phyloP scores from a whole-genome alignment of 2,888 invertebrate species.

The Chrysolina haemoptera region DNA sequence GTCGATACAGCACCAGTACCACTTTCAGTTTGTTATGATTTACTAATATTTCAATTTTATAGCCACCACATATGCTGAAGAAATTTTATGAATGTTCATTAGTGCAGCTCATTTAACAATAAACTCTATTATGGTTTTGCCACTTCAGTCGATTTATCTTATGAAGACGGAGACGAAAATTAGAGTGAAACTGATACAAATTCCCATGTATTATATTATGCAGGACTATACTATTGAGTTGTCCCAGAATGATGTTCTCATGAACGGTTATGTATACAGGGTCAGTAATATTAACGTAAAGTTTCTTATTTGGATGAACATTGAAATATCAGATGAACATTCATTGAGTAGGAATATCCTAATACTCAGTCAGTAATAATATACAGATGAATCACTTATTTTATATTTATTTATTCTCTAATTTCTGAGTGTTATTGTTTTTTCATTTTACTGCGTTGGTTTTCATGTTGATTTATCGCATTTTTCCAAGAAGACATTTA shows the following conservation, averaged over 20 bases:
- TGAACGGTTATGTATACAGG: background rate
- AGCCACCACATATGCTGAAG: conserved; percentile 6
- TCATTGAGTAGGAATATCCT: too few species aligned
- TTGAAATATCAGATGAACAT: too few species aligned
- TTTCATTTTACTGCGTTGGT: too few species aligned
- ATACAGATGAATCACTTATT: too few species aligned
- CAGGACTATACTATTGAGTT: background rate
- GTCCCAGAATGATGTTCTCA: too few species aligned
- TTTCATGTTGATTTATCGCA: too few species aligned
- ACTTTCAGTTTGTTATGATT: conserved; percentile 2
- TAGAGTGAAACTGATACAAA: background rate
- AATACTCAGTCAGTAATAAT: too few species aligned
- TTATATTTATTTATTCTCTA: too few species aligned
- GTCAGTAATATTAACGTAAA: too few species aligned
- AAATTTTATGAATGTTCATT: conserved; percentile 1
- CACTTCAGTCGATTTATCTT: background rate
- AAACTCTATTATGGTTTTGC: background rate
- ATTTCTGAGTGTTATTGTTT: too few species aligned
- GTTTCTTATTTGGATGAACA: too few species aligned
- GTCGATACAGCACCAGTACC: background rate
- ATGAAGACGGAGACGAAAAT: background rate
- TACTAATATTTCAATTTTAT: background rate
- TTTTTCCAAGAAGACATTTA: background rate
- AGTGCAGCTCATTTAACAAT: background rate
- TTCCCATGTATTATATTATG: background rate